A percentile compares a stretch with the other conserved stretches of the same genome.
phyloP scores from a whole-genome alignment of 2,797 vertebrate species.

The Microctenopoma stevenorrisi region DNA sequence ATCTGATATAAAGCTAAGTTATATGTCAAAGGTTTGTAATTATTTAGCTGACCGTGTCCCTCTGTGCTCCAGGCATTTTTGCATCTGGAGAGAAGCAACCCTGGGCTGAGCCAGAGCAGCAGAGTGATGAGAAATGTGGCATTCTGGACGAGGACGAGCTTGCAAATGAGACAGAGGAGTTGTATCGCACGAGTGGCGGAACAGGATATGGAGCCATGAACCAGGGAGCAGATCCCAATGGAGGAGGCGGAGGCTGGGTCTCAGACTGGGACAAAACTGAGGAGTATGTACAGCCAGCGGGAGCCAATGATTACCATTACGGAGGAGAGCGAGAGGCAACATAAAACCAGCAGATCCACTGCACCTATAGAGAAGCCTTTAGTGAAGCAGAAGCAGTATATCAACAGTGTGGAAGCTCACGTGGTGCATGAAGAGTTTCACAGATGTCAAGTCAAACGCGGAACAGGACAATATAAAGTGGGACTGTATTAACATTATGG shows the following conservation, averaged over 20 bases:
- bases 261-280: constrained; percentile 84
- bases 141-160: constrained; percentile 83
- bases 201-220: constrained; percentile 78
- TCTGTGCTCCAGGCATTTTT: constrained; percentile 82
- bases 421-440: constrained; percentile 33
- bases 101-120: constrained; percentile 94
- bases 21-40: background rate
- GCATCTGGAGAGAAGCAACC: constrained; percentile 95
- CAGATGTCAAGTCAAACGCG: constrained; percentile 9
- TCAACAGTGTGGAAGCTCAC: constrained; percentile 35
- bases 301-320: constrained; percentile 78
- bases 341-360: constrained; percentile 46
- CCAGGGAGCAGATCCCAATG: constrained; percentile 75
- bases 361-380: constrained; percentile 25
- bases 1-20: background rate
- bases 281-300: constrained; percentile 81
- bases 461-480: constrained; percentile 43
- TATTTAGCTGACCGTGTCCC: background rate
- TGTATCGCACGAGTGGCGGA: constrained; percentile 73
- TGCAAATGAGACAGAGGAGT: constrained; percentile 83
- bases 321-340: constrained; percentile 66
- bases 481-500: constrained; percentile 43
- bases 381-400: constrained; percentile 28
- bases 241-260: constrained; percentile 79
- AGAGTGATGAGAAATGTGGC: constrained; percentile 91